A percentile compares a stretch with the other conserved stretches of the same genome.
These are phyloP conservation scores for Hydractinia echinata DNA, from an alignment of 30 jellyfish, hydroid and myxozoan species.

Conservation along the genomic window DNA sequence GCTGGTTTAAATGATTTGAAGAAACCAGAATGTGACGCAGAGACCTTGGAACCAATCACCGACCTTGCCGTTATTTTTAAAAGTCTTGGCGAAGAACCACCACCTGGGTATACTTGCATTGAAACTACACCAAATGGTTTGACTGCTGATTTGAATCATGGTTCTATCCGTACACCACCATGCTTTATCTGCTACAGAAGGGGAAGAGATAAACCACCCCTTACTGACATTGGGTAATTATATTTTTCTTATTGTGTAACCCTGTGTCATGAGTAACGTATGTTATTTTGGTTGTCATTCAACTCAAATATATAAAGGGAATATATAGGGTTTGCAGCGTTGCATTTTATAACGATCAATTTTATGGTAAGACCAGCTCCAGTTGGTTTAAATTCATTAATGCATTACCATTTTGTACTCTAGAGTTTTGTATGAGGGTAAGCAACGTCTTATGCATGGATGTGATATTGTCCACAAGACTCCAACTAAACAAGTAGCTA, in stretches of 20 bases:
- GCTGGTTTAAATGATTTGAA: constrained; percentile 82
- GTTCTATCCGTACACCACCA: constrained; percentile 80
- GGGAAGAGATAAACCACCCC: constrained; percentile 97
- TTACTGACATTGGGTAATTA: constrained; percentile 89
- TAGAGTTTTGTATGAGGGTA: constrained; percentile 92
- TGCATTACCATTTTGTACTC: not conserved
- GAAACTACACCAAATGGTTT: constrained; percentile 76
- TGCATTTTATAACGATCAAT: not conserved
- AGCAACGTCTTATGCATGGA: constrained; percentile 92
- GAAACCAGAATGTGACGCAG: constrained; percentile 87
- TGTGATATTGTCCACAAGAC: constrained; percentile 84
- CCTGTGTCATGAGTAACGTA: no score
- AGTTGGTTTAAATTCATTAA: no score
- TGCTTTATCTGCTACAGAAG: constrained; percentile 80
- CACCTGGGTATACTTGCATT: constrained; percentile 82
- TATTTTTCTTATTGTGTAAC: not conserved
- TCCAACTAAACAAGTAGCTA: constrained; percentile 74
- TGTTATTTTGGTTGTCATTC: not conserved
- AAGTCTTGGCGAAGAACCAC: constrained; percentile 91
- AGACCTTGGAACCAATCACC: constrained; percentile 90
- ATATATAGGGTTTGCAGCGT: not conserved
- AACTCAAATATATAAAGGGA: not conserved
- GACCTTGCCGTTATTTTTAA: constrained; percentile 79
- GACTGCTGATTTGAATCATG: constrained; percentile 82
- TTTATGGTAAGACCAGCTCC: no score